These are phyloP conservation scores for Mormyrops attenuatus DNA, from an alignment of 2,797 vertebrate genomes.

Conservation along the genomic window DNA sequence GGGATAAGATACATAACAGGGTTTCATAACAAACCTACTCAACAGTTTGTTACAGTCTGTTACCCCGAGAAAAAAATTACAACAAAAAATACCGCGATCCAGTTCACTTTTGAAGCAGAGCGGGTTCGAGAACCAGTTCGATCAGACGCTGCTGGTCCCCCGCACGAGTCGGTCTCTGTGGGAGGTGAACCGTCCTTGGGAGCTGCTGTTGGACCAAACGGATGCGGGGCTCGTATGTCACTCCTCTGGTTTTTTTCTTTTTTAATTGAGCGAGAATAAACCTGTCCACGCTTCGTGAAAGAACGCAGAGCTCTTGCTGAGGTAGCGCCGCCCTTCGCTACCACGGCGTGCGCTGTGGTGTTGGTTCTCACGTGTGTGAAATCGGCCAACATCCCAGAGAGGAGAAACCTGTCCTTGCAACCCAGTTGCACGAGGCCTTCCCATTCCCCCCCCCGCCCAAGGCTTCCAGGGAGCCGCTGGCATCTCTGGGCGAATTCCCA, in stretches of 20 bases:
- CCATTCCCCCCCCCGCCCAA: not conserved
- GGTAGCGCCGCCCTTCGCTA: not conserved
- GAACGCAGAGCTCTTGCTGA: not conserved
- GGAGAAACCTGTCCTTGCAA: not conserved
- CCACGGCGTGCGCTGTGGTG: not conserved
- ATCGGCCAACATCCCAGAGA: not conserved
- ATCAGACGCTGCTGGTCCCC: not conserved
- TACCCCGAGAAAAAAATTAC: not conserved
- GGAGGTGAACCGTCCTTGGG: not conserved
- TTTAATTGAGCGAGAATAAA: not conserved
- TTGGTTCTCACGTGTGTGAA: not conserved
- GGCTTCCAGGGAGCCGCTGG: not conserved
- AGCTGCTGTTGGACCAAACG: not conserved
- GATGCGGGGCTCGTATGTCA: not conserved
- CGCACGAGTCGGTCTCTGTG: no score
- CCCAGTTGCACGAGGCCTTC: not conserved
- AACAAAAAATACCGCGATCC: not conserved
- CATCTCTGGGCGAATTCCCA: not conserved
- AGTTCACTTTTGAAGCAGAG: not conserved
- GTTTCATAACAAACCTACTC: constrained; percentile 22
- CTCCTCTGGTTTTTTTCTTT: not conserved
- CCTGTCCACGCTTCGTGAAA: not conserved
- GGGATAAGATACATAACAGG: constrained; percentile 20
- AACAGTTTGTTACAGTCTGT: constrained; percentile 11
- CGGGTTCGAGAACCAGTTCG: not conserved